These are phyloP conservation scores for Lycopodina hypogea DNA, from an alignment of 37 sponge, comb jelly and placozoan species.

Conservation along the genomic window DNA sequence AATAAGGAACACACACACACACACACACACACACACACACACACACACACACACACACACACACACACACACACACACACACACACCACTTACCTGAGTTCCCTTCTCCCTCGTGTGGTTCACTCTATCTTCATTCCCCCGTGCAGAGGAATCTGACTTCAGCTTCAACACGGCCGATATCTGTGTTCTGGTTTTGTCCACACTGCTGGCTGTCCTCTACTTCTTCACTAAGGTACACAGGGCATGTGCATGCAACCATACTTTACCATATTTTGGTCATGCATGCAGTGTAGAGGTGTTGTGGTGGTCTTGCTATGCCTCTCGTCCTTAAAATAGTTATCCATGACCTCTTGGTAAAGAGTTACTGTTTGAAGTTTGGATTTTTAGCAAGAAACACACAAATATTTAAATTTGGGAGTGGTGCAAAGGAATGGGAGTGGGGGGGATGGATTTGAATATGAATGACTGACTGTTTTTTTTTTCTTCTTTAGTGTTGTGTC, in stretches of 20 bases:
- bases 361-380: no score
- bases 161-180: constrained; percentile 46
- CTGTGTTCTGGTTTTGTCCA: neutral
- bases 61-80: neutral
- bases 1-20: neutral
- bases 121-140: neutral
- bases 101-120: neutral
- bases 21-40: neutral
- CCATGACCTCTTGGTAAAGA: no score
- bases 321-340: no score
- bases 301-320: no score
- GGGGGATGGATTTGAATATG: no score
- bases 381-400: no score
- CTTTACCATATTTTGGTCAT: no score
- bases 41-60: neutral
- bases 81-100: neutral
- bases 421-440: no score
- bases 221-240: constrained; percentile 59
- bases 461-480: neutral
- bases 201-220: constrained; percentile 16
- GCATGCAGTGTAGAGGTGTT: no score
- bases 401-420: no score
- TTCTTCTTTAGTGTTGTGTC: constrained; percentile 7
- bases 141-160: constrained; percentile 32
- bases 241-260: no score